A percentile compares a stretch with the other conserved stretches of the same genome.
Evolutionary conservation across 2,113 vertebrate species (phyloP).

Genomic region (Rhabdomys dilectus): DNA sequence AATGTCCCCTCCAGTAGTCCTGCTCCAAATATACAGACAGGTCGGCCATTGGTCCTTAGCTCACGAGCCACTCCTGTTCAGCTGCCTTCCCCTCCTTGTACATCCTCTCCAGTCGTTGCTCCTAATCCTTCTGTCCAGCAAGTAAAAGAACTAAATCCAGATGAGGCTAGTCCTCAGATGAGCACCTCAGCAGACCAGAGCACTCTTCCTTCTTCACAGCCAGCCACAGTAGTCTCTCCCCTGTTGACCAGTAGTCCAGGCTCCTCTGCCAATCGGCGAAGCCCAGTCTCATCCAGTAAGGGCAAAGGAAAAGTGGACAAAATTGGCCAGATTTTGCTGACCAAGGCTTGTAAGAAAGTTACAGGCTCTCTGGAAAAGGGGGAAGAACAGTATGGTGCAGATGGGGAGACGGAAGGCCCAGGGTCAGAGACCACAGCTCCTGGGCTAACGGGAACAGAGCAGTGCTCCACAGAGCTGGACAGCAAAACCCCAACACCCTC

Average conservation of each 20-base stretch:
- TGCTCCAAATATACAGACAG: slow-evolving; percentile 84
- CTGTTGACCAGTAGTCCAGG: slow-evolving; percentile 92
- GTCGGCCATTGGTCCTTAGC: slow-evolving; percentile 87
- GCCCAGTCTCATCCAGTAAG: slow-evolving; percentile 90
- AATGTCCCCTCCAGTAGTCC: slow-evolving; percentile 85
- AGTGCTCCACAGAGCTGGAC: slow-evolving; percentile 84
- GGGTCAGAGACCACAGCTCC: slow-evolving; percentile 79
- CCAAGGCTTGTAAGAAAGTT: slow-evolving; percentile 88
- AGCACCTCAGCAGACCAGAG: slow-evolving; percentile 84
- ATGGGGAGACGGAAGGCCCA: slow-evolving; percentile 86
- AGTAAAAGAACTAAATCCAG: slow-evolving; percentile 88
- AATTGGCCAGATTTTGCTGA: slow-evolving; percentile 88
- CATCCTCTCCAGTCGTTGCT: slow-evolving; percentile 81
- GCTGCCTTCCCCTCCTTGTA: slow-evolving; percentile 87
- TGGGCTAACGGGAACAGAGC: slow-evolving; percentile 84
- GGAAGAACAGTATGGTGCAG: slow-evolving; percentile 87
- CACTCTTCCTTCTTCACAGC: slow-evolving; percentile 86
- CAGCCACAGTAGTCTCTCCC: slow-evolving; percentile 88
- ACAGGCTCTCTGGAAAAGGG: slow-evolving; percentile 88
- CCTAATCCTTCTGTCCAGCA: slow-evolving; percentile 83
- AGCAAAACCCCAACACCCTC: slow-evolving; percentile 81
- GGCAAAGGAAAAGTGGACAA: slow-evolving; percentile 91
- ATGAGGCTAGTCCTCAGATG: slow-evolving; percentile 84
- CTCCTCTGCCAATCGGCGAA: slow-evolving; percentile 89
- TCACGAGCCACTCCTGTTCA: slow-evolving; percentile 88